These are phyloP conservation scores for Chiropotes sagulatus DNA, from an alignment of 2,797 vertebrate species.

Conservation along the genomic window DNA sequence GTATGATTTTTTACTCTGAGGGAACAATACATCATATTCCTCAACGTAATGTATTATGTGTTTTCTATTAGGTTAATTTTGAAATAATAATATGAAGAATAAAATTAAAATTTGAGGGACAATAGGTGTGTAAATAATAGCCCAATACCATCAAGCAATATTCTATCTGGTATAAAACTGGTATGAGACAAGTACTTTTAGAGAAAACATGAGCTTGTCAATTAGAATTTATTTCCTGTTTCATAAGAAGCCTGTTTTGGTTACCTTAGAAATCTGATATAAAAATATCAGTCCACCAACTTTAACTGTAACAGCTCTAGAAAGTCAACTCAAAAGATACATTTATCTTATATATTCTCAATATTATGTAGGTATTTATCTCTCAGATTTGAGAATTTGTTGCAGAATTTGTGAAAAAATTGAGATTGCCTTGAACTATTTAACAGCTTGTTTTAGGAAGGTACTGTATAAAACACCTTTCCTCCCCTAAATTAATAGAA, in stretches of 20 bases:
- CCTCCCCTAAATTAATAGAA: neutral
- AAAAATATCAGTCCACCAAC: neutral
- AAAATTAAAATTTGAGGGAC: constrained; percentile 5
- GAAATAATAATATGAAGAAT: neutral
- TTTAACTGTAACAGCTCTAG: neutral
- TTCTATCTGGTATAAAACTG: neutral
- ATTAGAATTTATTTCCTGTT: neutral
- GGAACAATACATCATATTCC: neutral
- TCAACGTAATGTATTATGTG: neutral
- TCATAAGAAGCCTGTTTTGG: neutral
- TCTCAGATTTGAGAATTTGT: neutral
- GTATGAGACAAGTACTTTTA: neutral
- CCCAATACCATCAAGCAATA: neutral
- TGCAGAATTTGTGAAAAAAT: neutral
- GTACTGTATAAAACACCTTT: neutral
- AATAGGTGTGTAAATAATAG: neutral
- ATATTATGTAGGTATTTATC: neutral
- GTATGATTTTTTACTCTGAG: constrained; percentile 16
- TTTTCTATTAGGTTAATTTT: constrained; percentile 24
- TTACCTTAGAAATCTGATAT: neutral
- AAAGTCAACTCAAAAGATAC: neutral
- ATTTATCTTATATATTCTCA: neutral
- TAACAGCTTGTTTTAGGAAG: neutral
- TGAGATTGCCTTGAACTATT: neutral
- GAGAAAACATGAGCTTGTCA: neutral